Evolutionary conservation across 2,888 invertebrate species (phyloP), one percentile per base, ranked within the genome.

Genomic region (Priocnemis perturbator): DNA sequence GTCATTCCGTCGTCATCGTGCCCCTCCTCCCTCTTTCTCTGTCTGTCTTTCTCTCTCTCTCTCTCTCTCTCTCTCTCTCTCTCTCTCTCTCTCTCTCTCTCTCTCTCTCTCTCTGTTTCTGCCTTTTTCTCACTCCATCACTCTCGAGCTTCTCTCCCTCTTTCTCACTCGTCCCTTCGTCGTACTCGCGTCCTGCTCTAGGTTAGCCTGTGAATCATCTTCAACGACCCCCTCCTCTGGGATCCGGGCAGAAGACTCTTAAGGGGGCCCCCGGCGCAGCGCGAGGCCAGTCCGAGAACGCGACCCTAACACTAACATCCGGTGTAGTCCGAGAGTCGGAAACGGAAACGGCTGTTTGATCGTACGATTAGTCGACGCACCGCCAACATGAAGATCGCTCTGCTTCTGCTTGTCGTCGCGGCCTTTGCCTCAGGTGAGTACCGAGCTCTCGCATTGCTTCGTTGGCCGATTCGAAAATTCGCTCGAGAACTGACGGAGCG

Each of bases 381-480:
- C 89, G 86, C 85, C 86, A 88, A 77, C 78, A 87, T 91, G 87
- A 88, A 92, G 86, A 91, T 91, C 86, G 89, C 91, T 85, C 90
- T 91, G 87, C 87, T 91, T 81, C 85, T 92, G 89, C 89, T 92
- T 83, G 88, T 90, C 86, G 91, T 90, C 87, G 90, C 90, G 83
- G 90, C 90, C 83, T 91, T 91, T 71, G 90, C 90, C 63, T 89
- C 92, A 91, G 92, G 92, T 92, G 90, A 83, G 91, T 91, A 73
- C 7, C 11, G 1, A 11, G 37, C 4, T 11, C 1, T 11, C 7
- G 7, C 37, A 11, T 11, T 37, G 4, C 37, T 37, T 11, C 37
- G 26, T 5, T 37, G 26, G 17, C 4, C 50, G 20, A 53, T 15
- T 19, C 26, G 26, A 37, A 7, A 37, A 11, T 37, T 37, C 37